Evolutionary conservation across 23 tunicate genomes (phyloP).

Genomic region (Trididemnum clinides): DNA sequence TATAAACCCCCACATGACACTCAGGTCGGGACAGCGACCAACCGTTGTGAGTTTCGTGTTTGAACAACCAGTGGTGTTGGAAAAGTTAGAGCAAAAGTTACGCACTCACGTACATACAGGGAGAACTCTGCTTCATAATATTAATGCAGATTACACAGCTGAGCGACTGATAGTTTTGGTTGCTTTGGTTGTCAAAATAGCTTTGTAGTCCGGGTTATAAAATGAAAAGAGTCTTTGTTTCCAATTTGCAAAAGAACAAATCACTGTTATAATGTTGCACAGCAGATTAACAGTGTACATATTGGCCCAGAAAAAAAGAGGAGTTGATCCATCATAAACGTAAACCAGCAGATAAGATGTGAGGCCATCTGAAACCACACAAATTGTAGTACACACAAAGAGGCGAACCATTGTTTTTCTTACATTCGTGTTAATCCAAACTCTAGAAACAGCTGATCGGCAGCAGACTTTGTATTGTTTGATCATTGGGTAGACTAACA

Average conservation of each 20-base stretch:
- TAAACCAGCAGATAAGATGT: constrained; percentile 35
- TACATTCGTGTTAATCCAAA: not conserved
- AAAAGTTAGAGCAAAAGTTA: no score
- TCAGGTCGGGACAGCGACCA: no score
- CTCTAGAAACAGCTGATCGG: not conserved
- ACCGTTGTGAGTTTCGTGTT: no score
- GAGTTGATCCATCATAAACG: constrained; percentile 35
- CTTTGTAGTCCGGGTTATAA: no score
- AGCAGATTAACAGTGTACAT: constrained; percentile 47
- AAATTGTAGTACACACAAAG: constrained; percentile 38
- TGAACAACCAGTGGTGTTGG: no score
- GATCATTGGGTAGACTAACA: constrained; percentile 23
- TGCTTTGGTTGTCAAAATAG: no score
- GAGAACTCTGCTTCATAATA: no score
- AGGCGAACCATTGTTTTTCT: constrained; percentile 32
- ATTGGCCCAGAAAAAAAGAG: constrained; percentile 24
- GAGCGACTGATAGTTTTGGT: no score
- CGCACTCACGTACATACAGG: no score
- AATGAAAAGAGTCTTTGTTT: constrained; percentile 39
- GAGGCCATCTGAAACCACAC: constrained; percentile 44
- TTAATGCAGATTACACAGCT: no score
- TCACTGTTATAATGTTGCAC: constrained; percentile 45
- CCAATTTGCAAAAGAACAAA: constrained; percentile 66
- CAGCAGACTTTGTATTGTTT: constrained; percentile 26
- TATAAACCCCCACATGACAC: no score